phyloP scores from a whole-genome alignment of 2,888 invertebrate species.

The Brachyptera risi region DNA sequence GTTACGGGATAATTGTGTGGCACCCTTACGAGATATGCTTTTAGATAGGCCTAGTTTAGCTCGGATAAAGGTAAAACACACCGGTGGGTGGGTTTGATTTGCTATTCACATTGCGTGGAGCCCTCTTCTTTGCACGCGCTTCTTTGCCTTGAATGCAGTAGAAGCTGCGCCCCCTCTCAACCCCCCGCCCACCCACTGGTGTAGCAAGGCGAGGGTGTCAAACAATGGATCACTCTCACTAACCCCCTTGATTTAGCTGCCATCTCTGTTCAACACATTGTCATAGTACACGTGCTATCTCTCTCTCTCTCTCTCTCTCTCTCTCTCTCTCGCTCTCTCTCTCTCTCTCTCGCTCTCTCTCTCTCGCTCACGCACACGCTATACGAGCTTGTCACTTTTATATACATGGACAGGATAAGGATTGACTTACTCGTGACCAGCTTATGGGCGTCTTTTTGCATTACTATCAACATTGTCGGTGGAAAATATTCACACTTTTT shows the following conservation, averaged over 20 bases:
- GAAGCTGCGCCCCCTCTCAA: too few relatives aligned
- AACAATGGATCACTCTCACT: slow-evolving; percentile 19
- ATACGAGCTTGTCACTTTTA: not conserved
- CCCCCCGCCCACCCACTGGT: not conserved
- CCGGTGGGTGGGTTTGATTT: slow-evolving; percentile 15
- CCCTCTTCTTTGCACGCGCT: slow-evolving; percentile 7
- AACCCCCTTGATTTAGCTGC: slow-evolving; percentile 8
- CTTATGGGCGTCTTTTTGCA: not conserved
- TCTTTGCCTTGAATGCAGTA: not conserved
- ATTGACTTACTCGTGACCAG: not conserved
- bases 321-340: too few relatives aligned
- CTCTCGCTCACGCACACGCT: not conserved
- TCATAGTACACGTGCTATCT: not conserved
- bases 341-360: too few relatives aligned
- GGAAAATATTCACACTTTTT: too few relatives aligned
- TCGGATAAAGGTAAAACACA: not conserved
- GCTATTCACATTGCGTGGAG: slow-evolving; percentile 16
- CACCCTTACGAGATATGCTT: too few relatives aligned
- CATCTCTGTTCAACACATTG: not conserved
- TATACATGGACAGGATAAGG: slow-evolving; percentile 7
- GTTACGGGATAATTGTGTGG: too few relatives aligned
- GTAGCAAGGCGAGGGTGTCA: slow-evolving; percentile 12
- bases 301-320: slow-evolving; percentile 5
- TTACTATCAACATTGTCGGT: too few relatives aligned
- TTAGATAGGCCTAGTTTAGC: too few relatives aligned